phyloP scores from a whole-genome alignment of 2,888 invertebrate species.

The Drosophila mayaguana region DNA sequence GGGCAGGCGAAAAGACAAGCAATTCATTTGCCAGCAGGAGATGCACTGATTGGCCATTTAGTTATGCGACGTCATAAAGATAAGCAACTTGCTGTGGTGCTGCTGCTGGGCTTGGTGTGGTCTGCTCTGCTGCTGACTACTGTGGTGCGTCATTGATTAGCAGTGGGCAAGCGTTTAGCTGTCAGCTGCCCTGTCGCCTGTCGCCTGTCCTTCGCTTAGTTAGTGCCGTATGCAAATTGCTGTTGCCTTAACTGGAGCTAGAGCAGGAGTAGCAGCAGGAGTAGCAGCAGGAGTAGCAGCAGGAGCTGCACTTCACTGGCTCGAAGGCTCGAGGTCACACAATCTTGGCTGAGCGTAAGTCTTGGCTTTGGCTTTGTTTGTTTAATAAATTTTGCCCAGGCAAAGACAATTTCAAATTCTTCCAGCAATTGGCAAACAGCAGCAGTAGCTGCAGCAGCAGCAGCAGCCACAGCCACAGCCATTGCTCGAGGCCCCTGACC shows the following conservation, averaged over 20 bases:
- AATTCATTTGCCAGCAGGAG: constrained; percentile 59
- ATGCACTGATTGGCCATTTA: constrained; percentile 68
- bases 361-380: constrained; percentile 60
- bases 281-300: neutral
- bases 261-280: neutral
- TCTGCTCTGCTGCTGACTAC: constrained; percentile 2
- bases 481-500: constrained; percentile 42
- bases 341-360: constrained; percentile 39
- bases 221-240: constrained; percentile 68
- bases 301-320: constrained; percentile 21
- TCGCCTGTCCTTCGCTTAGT: constrained; percentile 61
- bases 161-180: constrained; percentile 48
- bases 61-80: constrained; percentile 72
- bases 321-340: constrained; percentile 40
- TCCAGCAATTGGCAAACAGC: constrained; percentile 75
- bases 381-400: constrained; percentile 71
- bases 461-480: constrained; percentile 23
- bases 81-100: constrained; percentile 44
- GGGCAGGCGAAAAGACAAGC: constrained; percentile 23
- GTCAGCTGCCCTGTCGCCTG: constrained; percentile 45
- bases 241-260: constrained; percentile 5
- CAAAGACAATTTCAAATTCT: constrained; percentile 79
- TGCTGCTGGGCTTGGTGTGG: constrained; percentile 21
- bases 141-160: constrained; percentile 60
- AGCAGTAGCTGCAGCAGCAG: constrained; percentile 28